phyloP scores from a whole-genome alignment of 1,140 invertebrate genomes.

The Xylocopa sonorina region DNA sequence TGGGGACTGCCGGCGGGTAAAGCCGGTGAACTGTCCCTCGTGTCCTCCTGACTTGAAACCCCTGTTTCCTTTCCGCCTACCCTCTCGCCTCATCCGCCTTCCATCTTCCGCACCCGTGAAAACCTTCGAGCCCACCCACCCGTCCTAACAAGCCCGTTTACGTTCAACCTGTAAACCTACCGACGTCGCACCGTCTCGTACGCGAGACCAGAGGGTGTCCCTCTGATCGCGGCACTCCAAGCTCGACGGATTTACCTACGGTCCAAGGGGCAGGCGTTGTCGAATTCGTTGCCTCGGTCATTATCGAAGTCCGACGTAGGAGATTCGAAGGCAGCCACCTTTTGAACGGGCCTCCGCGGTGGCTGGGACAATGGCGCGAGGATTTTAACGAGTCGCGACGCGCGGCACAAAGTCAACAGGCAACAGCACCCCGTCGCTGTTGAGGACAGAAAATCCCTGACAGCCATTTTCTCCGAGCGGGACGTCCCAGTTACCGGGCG shows the following conservation, averaged over 20 bases:
- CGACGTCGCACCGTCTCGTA: conserved; percentile 5
- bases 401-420: conserved; percentile 39
- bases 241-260: not conserved
- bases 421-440: conserved; percentile 47
- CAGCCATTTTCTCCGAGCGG: conserved; percentile 17
- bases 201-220: conserved; percentile 16
- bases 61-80: conserved; percentile 24
- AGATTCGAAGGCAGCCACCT: conserved; percentile 9
- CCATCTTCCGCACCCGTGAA: conserved; percentile 34
- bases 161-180: conserved; percentile 53
- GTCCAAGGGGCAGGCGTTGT: not conserved
- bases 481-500: conserved; percentile 9
- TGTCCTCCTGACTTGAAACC: conserved; percentile 56
- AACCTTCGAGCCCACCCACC: conserved; percentile 57
- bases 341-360: not conserved
- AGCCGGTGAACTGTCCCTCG: conserved; percentile 63
- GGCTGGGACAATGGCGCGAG: conserved; percentile 15
- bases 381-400: conserved; percentile 43
- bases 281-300: not conserved
- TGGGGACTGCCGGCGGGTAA: conserved; percentile 62
- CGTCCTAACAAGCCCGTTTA: conserved; percentile 68
- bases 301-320: no score
- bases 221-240: conserved; percentile 18
- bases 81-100: not conserved
- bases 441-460: conserved; percentile 48